Conservation (phyloP, 2,113 vertebrate genomes). For the Ceratotherium simum region DNA sequence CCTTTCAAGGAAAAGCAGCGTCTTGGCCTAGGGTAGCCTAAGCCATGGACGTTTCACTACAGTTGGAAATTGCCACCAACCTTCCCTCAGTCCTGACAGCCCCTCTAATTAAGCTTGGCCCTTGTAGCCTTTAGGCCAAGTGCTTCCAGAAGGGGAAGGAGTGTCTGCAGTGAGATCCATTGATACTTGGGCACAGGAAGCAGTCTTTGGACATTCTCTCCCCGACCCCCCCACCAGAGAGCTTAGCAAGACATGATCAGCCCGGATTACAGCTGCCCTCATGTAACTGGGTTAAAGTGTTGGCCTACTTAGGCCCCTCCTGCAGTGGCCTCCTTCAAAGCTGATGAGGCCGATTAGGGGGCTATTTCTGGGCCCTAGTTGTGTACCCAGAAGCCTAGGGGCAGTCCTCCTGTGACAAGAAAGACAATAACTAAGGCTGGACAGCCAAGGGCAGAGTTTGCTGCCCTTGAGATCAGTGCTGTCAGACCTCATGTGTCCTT, state of each 20-base stretch:
- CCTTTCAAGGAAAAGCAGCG: conserved; percentile 45
- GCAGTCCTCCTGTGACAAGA: conserved; percentile 41
- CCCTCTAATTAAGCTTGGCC: neutral
- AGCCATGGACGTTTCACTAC: neutral
- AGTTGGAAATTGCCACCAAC: conserved; percentile 1
- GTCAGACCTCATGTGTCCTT: neutral
- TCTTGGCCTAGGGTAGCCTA: neutral
- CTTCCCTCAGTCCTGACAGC: neutral
- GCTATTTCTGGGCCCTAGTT: conserved; percentile 77
- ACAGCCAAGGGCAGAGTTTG: neutral
- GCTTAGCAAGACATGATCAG: conserved; percentile 75
- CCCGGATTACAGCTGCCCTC: conserved; percentile 76
- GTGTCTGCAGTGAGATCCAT: conserved; percentile 29
- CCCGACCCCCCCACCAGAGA: neutral
- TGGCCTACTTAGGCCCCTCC: conserved; percentile 77
- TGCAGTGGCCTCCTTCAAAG: conserved; percentile 73
- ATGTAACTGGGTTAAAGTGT: conserved; percentile 78
- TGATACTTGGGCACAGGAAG: conserved; percentile 64
- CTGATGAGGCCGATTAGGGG: conserved; percentile 80
- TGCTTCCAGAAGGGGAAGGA: conserved; percentile 57
- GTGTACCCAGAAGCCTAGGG: conserved; percentile 39
- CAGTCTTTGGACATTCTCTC: conserved; percentile 51
- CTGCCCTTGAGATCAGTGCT: neutral
- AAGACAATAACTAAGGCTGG: conserved; percentile 40
- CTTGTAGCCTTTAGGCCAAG: conserved; percentile 18